These are phyloP conservation scores for Pelmatolapia mariae DNA, from an alignment of 2,113 vertebrate genomes.

Conservation along the genomic window DNA sequence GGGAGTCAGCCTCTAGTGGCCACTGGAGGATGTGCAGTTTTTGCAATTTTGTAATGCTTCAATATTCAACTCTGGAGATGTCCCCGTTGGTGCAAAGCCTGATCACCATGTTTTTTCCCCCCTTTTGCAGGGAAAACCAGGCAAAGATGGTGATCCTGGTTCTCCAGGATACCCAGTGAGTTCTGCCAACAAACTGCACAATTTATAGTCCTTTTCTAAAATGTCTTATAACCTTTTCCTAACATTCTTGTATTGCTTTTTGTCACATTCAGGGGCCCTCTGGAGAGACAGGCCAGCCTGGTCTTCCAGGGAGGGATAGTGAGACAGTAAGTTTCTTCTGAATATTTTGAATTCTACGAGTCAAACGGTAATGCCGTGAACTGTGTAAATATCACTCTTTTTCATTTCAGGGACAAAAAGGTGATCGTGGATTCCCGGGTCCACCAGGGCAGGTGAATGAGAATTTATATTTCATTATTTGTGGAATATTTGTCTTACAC, in stretches of 20 bases:
- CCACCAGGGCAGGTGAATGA: conserved; percentile 89
- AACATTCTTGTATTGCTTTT: not conserved
- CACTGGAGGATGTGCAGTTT: not conserved
- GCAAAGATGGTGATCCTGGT: conserved; percentile 92
- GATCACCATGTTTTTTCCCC: not conserved
- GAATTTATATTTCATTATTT: conserved; percentile 29
- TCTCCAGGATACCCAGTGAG: conserved; percentile 81
- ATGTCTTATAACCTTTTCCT: not conserved
- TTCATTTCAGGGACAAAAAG: conserved; percentile 82
- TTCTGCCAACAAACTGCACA: not conserved
- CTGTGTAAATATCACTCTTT: not conserved
- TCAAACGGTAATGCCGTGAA: not conserved
- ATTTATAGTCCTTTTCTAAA: not conserved
- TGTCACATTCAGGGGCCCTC: conserved; percentile 75
- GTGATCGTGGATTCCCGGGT: conserved; percentile 82
- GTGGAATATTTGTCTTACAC: not conserved
- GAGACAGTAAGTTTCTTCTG: conserved; percentile 73
- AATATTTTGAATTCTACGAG: not conserved
- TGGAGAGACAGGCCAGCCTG: conserved; percentile 79
- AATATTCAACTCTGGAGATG: not conserved
- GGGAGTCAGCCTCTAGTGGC: not conserved
- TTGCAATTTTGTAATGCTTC: not conserved
- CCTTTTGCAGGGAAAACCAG: conserved; percentile 84
- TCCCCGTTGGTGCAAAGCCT: not conserved
- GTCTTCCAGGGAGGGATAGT: conserved; percentile 81